Conservation (phyloP, 2,888 invertebrate species). For the Incurvaria masculella region DNA sequence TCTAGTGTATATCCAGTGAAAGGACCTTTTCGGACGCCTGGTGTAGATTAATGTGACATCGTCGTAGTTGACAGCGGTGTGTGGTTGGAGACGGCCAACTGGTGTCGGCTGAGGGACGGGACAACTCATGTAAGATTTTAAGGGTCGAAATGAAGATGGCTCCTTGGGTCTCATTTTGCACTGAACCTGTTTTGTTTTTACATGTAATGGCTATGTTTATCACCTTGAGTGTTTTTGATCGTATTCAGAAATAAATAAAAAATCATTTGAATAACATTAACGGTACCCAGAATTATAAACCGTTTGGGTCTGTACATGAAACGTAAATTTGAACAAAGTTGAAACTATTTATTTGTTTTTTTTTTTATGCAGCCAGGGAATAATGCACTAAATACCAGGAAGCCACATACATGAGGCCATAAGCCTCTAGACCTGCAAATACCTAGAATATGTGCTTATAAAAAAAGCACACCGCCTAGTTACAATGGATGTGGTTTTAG, state of each 20-base stretch:
- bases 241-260: slow-evolving; percentile 7
- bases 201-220: neutral
- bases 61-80: slow-evolving; percentile 30
- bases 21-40: slow-evolving; percentile 30
- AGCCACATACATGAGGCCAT: too few relatives aligned
- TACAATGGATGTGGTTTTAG: slow-evolving; percentile 15
- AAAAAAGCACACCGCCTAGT: neutral
- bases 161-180: neutral
- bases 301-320: too few relatives aligned
- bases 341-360: too few relatives aligned
- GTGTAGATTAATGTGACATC: slow-evolving; percentile 22
- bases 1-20: slow-evolving; percentile 45
- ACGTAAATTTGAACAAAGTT: too few relatives aligned
- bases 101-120: neutral
- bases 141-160: neutral
- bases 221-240: neutral
- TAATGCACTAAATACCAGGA: too few relatives aligned
- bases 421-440: too few relatives aligned
- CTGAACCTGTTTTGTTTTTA: neutral
- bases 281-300: too few relatives aligned
- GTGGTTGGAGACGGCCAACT: neutral
- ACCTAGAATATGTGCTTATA: too few relatives aligned
- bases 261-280: too few relatives aligned
- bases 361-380: too few relatives aligned
- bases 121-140: neutral